Conservation (phyloP, 1,140 invertebrate genomes). For the Drosophila hydei region DNA sequence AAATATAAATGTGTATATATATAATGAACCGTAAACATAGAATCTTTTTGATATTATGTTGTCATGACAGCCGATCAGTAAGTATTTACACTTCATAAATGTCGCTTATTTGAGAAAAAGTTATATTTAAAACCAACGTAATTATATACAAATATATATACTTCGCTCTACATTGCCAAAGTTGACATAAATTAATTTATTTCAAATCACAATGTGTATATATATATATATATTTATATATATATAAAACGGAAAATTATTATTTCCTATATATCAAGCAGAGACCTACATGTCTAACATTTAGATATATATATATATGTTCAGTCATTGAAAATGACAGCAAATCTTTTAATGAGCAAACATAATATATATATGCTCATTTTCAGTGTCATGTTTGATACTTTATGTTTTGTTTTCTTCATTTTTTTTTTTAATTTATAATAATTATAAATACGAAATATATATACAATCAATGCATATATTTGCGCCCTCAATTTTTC, state of each 20-base stretch:
- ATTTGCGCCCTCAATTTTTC: constrained; percentile 10
- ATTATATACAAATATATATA: background rate
- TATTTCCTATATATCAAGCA: constrained; percentile 46
- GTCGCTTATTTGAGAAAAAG: no score
- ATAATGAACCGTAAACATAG: constrained; percentile 24
- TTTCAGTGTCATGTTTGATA: constrained; percentile 73
- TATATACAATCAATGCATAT: background rate
- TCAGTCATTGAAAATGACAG: background rate
- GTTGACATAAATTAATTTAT: constrained; percentile 18
- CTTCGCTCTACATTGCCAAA: background rate
- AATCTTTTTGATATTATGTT: no score
- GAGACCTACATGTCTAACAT: constrained; percentile 35
- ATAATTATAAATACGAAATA: constrained; percentile 15
- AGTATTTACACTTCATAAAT: no score
- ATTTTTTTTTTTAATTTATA: constrained; percentile 25
- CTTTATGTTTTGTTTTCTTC: constrained; percentile 62
- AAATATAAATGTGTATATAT: no score
- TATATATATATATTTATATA: background rate
- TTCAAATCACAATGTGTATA: background rate
- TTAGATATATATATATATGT: constrained; percentile 23
- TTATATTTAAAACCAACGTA: no score
- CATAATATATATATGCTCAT: constrained; percentile 41
- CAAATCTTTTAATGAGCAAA: constrained; percentile 1
- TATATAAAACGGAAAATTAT: constrained; percentile 27
- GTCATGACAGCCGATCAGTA: no score